A percentile compares a stretch with the other conserved stretches of the same genome.
Conservation (phyloP, 1,140 invertebrate species). For the Metaphire vulgaris region DNA sequence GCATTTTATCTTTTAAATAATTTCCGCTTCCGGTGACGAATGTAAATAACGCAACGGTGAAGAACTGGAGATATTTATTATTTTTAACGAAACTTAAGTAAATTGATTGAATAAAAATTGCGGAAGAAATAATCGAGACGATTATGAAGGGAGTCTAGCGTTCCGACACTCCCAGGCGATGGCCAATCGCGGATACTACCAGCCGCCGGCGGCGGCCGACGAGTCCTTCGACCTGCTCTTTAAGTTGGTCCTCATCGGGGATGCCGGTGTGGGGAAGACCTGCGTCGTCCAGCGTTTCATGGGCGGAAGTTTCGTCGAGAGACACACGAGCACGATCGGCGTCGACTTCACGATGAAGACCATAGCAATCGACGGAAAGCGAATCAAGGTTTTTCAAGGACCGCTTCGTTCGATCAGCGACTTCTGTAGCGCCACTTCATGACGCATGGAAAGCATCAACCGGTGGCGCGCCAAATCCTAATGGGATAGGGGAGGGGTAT, state of each 20-base stretch:
- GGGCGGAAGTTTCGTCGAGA: conserved; percentile 83
- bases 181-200: background rate
- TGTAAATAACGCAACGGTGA: too few species aligned
- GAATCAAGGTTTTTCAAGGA: conserved; percentile 73
- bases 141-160: background rate
- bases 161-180: background rate
- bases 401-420: too few species aligned
- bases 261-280: conserved; percentile 52
- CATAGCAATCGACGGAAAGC: conserved; percentile 80
- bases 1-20: too few species aligned
- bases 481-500: too few species aligned
- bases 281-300: conserved; percentile 76
- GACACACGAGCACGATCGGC: conserved; percentile 87
- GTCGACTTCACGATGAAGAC: conserved; percentile 98
- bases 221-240: conserved; percentile 51
- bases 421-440: too few species aligned
- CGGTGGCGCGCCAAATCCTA: background rate
- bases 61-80: too few species aligned
- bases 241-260: conserved; percentile 52
- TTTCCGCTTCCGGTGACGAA: background rate
- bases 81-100: background rate
- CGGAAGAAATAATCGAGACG: background rate
- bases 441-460: too few species aligned
- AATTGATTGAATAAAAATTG: background rate
- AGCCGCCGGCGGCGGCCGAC: conserved; percentile 32